Conservation (phyloP, 2,113 vertebrate species). For the Anolis carolinensis region DNA sequence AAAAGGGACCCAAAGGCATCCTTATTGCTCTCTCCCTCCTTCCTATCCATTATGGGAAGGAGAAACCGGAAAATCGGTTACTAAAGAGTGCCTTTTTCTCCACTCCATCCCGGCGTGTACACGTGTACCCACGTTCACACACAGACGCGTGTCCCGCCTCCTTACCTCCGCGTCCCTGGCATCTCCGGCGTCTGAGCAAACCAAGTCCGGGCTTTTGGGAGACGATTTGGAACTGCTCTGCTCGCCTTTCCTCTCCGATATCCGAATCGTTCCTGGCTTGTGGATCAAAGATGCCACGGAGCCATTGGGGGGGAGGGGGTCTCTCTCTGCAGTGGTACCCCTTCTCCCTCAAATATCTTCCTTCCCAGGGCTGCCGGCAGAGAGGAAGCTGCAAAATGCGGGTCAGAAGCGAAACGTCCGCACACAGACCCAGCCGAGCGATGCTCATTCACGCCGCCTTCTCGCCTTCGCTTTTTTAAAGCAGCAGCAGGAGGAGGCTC, state of each 20-base stretch:
- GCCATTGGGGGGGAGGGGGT: neutral
- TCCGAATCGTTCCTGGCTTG: neutral
- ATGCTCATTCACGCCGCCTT: neutral
- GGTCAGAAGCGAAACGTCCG: neutral
- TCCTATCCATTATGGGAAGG: neutral
- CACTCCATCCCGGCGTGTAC: no score
- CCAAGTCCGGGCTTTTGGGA: no score
- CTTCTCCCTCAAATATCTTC: neutral
- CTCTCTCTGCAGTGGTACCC: neutral
- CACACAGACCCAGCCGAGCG: neutral
- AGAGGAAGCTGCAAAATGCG: constrained; percentile 44
- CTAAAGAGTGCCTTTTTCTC: no score
- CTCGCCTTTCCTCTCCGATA: no score
- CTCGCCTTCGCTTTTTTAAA: neutral
- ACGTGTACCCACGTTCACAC: no score
- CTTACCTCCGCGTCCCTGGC: neutral
- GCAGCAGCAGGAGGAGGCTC: constrained; percentile 28
- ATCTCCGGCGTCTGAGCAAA: neutral
- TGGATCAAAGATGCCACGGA: neutral
- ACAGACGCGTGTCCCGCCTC: no score
- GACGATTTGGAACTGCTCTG: no score
- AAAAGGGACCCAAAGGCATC: no score
- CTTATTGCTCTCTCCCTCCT: no score
- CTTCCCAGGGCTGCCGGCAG: neutral
- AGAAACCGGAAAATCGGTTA: neutral